Percentiles rank a stretch among this genome's conserved stretches.
Evolutionary conservation across 2,888 invertebrate species (phyloP).

Genomic region (Agelastica alni): DNA sequence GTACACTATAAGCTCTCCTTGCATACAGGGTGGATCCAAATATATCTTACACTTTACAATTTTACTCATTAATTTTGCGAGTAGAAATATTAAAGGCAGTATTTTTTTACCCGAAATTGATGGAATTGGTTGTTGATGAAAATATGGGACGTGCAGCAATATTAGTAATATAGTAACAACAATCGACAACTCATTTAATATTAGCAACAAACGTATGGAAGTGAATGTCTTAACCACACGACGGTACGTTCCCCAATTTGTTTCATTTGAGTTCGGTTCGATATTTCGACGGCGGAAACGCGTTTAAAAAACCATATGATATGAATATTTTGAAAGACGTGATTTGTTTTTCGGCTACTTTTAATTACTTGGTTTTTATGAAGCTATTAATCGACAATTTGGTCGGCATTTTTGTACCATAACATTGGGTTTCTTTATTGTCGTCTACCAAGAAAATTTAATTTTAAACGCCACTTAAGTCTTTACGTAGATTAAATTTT

Average conservation of each 20-base stretch:
- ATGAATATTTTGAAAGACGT: constrained; percentile 12
- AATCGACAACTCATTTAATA: too few relatives aligned
- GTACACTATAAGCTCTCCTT: too few relatives aligned
- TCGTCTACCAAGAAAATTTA: neutral
- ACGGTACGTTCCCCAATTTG: neutral
- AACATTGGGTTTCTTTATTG: constrained; percentile 11
- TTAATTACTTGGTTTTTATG: neutral
- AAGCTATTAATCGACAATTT: constrained; percentile 7
- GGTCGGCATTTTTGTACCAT: constrained; percentile 13
- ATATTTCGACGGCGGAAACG: constrained; percentile 7
- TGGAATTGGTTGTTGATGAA: neutral
- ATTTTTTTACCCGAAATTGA: too few relatives aligned
- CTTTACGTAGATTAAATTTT: too few relatives aligned
- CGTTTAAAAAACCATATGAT: neutral
- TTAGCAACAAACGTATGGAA: too few relatives aligned
- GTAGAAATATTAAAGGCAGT: too few relatives aligned
- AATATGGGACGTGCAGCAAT: too few relatives aligned
- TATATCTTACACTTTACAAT: too few relatives aligned
- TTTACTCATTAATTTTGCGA: too few relatives aligned
- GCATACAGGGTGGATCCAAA: too few relatives aligned
- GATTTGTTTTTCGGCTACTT: constrained; percentile 18
- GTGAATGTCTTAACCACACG: too few relatives aligned
- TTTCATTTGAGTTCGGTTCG: neutral
- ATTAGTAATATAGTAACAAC: too few relatives aligned
- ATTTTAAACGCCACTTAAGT: neutral